These are phyloP conservation scores for Chrysolina americana DNA, from an alignment of 2,888 invertebrate species.

Conservation along the genomic window DNA sequence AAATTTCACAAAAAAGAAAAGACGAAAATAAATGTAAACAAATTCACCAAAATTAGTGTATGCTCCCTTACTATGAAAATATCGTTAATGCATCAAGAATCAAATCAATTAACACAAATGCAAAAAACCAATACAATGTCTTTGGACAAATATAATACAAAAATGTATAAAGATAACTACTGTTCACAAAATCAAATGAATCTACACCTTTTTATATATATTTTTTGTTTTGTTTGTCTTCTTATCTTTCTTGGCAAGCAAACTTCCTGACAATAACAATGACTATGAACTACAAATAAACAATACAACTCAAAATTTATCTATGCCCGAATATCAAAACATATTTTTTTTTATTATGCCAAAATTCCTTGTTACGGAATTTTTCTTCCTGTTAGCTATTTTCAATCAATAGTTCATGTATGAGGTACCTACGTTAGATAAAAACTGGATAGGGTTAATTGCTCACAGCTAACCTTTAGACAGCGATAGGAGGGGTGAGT, in stretches of 20 bases:
- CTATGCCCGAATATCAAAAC: not conserved
- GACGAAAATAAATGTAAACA: too few species aligned
- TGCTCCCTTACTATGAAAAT: too few species aligned
- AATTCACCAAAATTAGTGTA: too few species aligned
- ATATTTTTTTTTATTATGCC: not conserved
- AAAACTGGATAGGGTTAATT: too few species aligned
- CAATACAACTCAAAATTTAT: not conserved
- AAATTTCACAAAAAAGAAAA: too few species aligned
- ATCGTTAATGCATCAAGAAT: too few species aligned
- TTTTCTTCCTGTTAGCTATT: not conserved
- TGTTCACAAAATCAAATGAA: not conserved
- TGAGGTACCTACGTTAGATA: too few species aligned
- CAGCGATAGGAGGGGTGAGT: too few species aligned
- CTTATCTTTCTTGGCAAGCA: not conserved
- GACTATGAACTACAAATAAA: not conserved
- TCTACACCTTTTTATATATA: not conserved
- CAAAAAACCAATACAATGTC: too few species aligned
- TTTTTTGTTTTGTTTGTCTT: not conserved
- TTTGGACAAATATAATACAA: not conserved
- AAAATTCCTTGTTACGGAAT: constrained; percentile 1
- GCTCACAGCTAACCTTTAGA: too few species aligned
- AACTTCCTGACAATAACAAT: not conserved
- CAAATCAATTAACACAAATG: too few species aligned
- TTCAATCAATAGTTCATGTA: too few species aligned
- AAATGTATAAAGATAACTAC: not conserved